Percentiles rank a stretch among this genome's conserved stretches.
These are phyloP conservation scores for Aphelocoma coerulescens DNA, from an alignment of 2,113 vertebrate species.

Conservation along the genomic window DNA sequence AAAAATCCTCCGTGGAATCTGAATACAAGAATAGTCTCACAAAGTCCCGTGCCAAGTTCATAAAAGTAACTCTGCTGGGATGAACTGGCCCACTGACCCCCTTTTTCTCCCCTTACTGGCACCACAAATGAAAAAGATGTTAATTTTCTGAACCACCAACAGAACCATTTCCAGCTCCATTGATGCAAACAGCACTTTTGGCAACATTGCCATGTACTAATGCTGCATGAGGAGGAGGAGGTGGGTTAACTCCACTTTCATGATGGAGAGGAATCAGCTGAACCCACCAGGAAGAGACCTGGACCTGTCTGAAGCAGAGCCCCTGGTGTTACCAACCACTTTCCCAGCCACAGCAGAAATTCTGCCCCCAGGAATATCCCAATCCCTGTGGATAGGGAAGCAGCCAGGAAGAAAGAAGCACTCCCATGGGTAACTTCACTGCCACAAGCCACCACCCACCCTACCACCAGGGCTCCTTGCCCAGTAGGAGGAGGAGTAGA, in stretches of 20 bases:
- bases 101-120: background rate
- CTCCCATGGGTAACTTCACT: background rate
- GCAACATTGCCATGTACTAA: background rate
- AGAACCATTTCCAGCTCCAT: background rate
- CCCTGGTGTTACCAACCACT: accelerated
- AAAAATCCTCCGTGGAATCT: background rate
- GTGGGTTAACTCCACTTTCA: background rate
- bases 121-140: background rate
- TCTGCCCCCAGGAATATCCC: background rate
- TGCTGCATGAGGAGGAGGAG: background rate
- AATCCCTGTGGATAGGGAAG: accelerated
- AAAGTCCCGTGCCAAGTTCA: background rate
- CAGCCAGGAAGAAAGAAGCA: background rate
- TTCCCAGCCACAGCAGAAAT: background rate
- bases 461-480: background rate
- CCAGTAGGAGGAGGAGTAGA: background rate
- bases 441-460: background rate
- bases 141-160: background rate
- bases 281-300: background rate
- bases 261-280: background rate
- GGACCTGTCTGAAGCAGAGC: background rate
- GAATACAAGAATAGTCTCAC: background rate
- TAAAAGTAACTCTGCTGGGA: background rate
- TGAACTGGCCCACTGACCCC: background rate
- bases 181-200: background rate